Evolutionary conservation across 2,888 invertebrate species (phyloP).

Genomic region (Torymus tubicola): DNA sequence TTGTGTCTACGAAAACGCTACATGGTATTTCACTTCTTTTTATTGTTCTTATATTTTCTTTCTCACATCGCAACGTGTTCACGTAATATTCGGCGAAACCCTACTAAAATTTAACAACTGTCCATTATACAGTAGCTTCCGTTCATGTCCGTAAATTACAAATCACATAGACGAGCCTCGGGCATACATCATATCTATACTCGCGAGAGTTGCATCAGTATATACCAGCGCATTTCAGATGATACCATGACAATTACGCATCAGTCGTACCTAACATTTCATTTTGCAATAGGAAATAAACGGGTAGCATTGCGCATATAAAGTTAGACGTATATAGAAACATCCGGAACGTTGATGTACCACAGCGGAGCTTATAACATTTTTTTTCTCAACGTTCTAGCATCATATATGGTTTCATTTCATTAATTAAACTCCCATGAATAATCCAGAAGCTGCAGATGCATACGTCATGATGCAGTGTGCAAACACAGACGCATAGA

Average conservation of each 20-base stretch:
- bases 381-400: not conserved
- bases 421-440: constrained; percentile 4
- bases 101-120: not conserved
- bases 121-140: not conserved
- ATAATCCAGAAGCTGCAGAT: not conserved
- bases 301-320: not conserved
- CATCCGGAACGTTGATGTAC: not conserved
- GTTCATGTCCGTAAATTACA: too few relatives aligned
- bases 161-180: too few relatives aligned
- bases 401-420: not conserved
- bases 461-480: too few relatives aligned
- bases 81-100: too few relatives aligned
- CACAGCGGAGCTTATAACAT: not conserved
- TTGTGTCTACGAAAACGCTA: too few relatives aligned
- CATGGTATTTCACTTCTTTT: too few relatives aligned
- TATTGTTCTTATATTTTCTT: too few relatives aligned
- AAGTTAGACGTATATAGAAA: not conserved
- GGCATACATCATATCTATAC: too few relatives aligned
- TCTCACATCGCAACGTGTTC: too few relatives aligned
- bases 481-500: too few relatives aligned
- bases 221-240: not conserved
- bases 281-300: constrained; percentile 2
- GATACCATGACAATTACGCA: not conserved
- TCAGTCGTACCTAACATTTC: not conserved
- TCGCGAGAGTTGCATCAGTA: too few relatives aligned